Evolutionary conservation across 2,113 vertebrate species (phyloP), one percentile per base, ranked within the genome.

Genomic region (Eira barbara): DNA sequence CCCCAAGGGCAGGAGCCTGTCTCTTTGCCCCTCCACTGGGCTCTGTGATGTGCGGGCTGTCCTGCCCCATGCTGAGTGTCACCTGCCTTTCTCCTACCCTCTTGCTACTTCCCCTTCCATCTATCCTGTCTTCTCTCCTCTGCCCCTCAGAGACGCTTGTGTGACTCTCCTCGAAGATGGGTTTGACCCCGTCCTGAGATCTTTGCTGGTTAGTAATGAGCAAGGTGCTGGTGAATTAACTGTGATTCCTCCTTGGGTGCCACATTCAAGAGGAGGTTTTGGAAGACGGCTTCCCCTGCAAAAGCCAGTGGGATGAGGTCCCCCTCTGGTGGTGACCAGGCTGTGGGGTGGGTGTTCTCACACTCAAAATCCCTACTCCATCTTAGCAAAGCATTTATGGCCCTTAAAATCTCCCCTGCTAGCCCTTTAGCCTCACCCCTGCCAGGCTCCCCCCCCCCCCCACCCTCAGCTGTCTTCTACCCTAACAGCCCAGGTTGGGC

Each of bases 31-130:
- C 3, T 11, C 2, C 9, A 14, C 63, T 7, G 36, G 86, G 39
- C 36, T 6, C 0, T 0, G 5, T 7, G 47, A 29, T 9, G 6
- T 5, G 2, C 2, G 11, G 61, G 12, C 61, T 4, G 2, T 61
- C 59, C 59, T 61, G 59, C 9, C 59, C 59, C 59, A 9, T 4
- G 61, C 27, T 25, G 8, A 29, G 61, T 29, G 61, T 65, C 14
- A 6, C 63, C 71, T 5, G n/a, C 61, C 79, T 93, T 12, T 27
- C 49, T 6, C 27, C 9, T 27, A 5, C 31, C 49, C 18, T 73
- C 42, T n/a, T 2, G 17, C 31, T 25, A 3, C 36, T 17, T 65
- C 21, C n/a, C 67, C n/a, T 45, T 47, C 25, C 11, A 9, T 34
- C 13, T 29, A 11, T 57, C 42, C 9, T n/a, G 34, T 69, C 63